phyloP scores from a whole-genome alignment of 2,113 vertebrate species.

The Misgurnus anguillicaudatus region DNA sequence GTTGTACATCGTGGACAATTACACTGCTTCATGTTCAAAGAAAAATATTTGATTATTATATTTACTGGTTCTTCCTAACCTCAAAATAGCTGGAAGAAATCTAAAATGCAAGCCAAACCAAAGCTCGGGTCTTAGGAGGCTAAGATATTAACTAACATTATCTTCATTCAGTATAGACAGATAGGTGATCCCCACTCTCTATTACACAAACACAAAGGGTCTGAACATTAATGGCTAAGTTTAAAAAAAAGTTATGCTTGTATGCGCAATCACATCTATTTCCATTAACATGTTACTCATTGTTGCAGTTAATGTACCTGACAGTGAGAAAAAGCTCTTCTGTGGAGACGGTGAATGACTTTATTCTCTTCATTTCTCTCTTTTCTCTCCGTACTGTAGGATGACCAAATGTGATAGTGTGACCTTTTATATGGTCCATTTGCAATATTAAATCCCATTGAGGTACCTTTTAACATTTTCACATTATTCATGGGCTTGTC shows the following conservation, averaged over 20 bases:
- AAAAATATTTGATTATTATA: too few species aligned
- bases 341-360: not conserved
- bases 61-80: too few species aligned
- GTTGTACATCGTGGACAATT: too few species aligned
- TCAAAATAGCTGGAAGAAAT: too few species aligned
- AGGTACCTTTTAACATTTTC: constrained; percentile 27
- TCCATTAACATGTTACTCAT: constrained; percentile 21
- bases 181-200: too few species aligned
- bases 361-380: constrained; percentile 22
- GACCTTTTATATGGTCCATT: constrained; percentile 46
- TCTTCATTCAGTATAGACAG: too few species aligned
- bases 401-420: constrained; percentile 33
- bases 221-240: not conserved
- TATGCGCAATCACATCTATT: constrained; percentile 61
- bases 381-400: constrained; percentile 22
- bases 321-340: not conserved
- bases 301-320: constrained; percentile 5
- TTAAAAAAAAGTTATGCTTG: not conserved
- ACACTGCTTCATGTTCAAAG: too few species aligned
- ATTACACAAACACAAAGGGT: not conserved
- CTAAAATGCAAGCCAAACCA: too few species aligned
- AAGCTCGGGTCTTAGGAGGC: too few species aligned
- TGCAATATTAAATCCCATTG: constrained; percentile 22
- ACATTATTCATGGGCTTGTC: constrained; percentile 12
- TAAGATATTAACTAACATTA: too few species aligned